Conservation (phyloP, 2,797 vertebrate genomes). For the Hypotaenidia philippensis region DNA sequence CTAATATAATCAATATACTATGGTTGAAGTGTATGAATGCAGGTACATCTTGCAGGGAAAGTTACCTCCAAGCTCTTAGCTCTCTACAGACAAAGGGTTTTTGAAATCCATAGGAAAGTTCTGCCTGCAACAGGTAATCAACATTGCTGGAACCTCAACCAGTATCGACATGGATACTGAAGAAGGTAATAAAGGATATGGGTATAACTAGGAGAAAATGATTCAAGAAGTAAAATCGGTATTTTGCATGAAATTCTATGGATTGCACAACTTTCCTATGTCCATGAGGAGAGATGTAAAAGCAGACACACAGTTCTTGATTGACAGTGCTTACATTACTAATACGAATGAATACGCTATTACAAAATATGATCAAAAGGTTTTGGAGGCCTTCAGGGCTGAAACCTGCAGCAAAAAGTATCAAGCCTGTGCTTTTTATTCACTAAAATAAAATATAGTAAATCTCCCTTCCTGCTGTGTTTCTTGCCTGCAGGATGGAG, state of each 20-base stretch:
- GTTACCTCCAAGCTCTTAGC: neutral
- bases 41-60: neutral
- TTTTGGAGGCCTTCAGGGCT: neutral
- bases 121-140: neutral
- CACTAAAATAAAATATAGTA: constrained; percentile 18
- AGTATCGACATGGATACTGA: neutral
- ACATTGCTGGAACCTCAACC: accelerated
- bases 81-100: neutral
- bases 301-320: neutral
- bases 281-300: neutral
- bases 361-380: neutral
- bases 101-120: neutral
- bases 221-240: neutral
- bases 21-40: neutral
- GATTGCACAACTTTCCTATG: accelerated
- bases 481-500: constrained; percentile 44
- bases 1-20: neutral
- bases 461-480: constrained; percentile 24
- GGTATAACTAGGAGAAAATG: neutral
- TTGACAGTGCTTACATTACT: neutral
- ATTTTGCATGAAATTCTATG: neutral
- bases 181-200: neutral
- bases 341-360: neutral
- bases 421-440: neutral
- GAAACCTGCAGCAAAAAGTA: neutral